Base-by-base conservation (phyloP, 1,140 invertebrate genomes). In the Agrilus planipennis region DNA sequence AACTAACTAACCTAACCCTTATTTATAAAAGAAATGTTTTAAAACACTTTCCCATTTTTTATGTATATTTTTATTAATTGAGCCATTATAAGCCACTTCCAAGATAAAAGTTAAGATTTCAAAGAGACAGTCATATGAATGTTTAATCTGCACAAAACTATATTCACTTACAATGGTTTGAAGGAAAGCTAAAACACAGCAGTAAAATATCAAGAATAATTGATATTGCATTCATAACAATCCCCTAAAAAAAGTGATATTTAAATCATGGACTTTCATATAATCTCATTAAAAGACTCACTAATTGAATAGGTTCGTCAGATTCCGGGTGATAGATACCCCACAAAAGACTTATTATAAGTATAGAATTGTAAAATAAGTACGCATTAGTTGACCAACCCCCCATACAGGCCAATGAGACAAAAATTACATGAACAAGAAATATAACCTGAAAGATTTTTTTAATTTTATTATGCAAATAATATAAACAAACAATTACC, bases 301-400 rank as follows among this genome's bases (percentile, higher is more conserved):
- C 34, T 14, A 35, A 35, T 20, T 35, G 34, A 18, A 35, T 14
- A 20, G 34, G 34, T 20, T 35, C 34, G 14, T 20, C 16, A 20
- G 19, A 21, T 35, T 35, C 34, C n/a, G 34, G 19, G 22, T 16
- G 22, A 20, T 20, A 19, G 3, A 21, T 20, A 19, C 34, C 22
- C 12, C 22, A 35, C 4, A 35, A 20, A n/a, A 35, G 14, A 18
- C 34, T 20, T 35, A 35, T 35, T 2, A 35, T 19, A 35, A 35
- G n/a, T n/a, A n/a, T 35, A 35, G 22, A 18, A 35, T 35, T 35
- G 14, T 20, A 20, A 35, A 35, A 21, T 35, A 35, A 11, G 11
- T 35, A 35, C 22, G 18, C 34, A 11, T 18, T 19, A n/a, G 34
- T 18, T 19, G 34, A 18, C 34, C 34, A 35, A 35, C 22, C 19